Percentiles rank a stretch among this genome's conserved stretches.
Evolutionary conservation across 2,113 vertebrate species (phyloP).

Genomic region (Podarcis raffonei): DNA sequence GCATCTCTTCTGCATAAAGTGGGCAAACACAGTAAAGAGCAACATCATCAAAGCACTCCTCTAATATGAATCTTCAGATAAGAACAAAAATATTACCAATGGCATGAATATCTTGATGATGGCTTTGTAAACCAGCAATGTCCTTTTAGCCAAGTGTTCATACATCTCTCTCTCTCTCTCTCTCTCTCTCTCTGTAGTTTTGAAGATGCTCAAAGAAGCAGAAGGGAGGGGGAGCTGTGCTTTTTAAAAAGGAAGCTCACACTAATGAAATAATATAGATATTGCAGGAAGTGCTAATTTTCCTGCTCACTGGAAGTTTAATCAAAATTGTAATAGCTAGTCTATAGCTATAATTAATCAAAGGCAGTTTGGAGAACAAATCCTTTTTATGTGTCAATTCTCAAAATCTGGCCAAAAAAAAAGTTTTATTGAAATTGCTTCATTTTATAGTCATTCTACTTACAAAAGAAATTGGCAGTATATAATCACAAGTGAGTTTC

Average conservation of each 20-base stretch:
- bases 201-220: constrained; percentile 42
- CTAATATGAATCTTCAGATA: background rate
- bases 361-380: constrained; percentile 45
- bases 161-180: background rate
- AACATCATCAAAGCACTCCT: background rate
- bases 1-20: background rate
- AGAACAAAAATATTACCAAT: background rate
- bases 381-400: constrained; percentile 67
- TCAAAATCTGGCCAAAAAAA: constrained; percentile 72
- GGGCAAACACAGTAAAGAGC: background rate
- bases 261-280: constrained; percentile 71
- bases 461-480: constrained; percentile 61
- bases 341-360: constrained; percentile 74
- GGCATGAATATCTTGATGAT: background rate
- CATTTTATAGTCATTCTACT: constrained; percentile 53
- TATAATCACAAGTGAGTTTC: constrained; percentile 8
- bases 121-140: background rate
- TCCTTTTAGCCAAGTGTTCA: fast-evolving
- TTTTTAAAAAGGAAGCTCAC: constrained; percentile 63
- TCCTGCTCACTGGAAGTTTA: constrained; percentile 70
- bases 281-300: constrained; percentile 71
- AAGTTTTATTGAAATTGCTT: constrained; percentile 67
- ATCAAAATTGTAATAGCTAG: constrained; percentile 66
- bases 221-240: constrained; percentile 21
- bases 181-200: background rate